These are phyloP conservation scores for Euthynnus affinis DNA, from an alignment of 2,797 vertebrate species.

Conservation along the genomic window DNA sequence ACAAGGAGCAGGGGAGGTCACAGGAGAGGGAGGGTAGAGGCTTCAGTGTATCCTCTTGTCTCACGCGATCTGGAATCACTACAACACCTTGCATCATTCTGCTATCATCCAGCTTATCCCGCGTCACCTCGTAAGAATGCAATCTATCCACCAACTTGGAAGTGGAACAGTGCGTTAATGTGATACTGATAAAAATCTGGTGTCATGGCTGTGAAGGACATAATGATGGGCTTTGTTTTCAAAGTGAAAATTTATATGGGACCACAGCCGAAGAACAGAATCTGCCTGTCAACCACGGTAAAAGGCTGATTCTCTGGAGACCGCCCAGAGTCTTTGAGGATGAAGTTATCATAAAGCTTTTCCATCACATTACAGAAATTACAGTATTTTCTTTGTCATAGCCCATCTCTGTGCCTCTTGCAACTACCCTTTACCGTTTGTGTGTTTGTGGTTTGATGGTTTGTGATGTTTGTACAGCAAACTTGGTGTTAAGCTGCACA, in stretches of 20 bases:
- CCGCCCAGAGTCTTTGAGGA: conserved; percentile 43
- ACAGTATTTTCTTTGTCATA: conserved; percentile 22
- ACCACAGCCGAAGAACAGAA: conserved; percentile 62
- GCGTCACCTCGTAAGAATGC: conserved; percentile 73
- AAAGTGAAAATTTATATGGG: conserved; percentile 60
- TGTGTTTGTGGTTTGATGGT: conserved; percentile 34
- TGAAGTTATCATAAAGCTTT: conserved; percentile 44
- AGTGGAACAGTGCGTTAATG: conserved; percentile 67
- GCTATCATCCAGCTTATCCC: conserved; percentile 60
- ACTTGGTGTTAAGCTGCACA: conserved; percentile 32
- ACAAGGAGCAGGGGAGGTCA: conserved; percentile 69
- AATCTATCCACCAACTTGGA: conserved; percentile 72
- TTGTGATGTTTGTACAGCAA: conserved; percentile 18
- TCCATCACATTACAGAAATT: conserved; percentile 43
- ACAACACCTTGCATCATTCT: conserved; percentile 52
- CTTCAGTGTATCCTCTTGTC: conserved; percentile 67
- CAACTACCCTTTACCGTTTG: conserved; percentile 15
- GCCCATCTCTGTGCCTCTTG: conserved; percentile 18
- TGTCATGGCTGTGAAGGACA: conserved; percentile 71
- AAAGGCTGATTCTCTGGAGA: conserved; percentile 46
- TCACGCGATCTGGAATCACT: conserved; percentile 78
- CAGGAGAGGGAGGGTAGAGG: conserved; percentile 32
- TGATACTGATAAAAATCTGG: conserved; percentile 76
- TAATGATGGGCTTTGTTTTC: conserved; percentile 65
- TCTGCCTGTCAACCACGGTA: conserved; percentile 53